These are phyloP conservation scores for Tringa solitaria DNA, from an alignment of 2,113 vertebrate genomes.

Conservation along the genomic window DNA sequence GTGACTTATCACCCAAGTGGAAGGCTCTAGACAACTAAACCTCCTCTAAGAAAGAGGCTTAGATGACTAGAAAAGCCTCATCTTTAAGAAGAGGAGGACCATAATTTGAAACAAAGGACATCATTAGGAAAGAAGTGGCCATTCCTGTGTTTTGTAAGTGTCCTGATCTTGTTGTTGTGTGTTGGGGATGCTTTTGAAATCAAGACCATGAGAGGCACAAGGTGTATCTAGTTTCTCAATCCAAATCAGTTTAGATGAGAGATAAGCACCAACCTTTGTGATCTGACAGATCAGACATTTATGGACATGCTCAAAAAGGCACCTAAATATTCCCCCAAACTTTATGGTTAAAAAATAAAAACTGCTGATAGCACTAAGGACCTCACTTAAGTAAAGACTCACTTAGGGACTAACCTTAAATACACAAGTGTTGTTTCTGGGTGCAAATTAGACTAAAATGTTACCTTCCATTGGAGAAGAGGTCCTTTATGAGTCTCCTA, in stretches of 20 bases:
- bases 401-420: background rate
- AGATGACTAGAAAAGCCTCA: background rate
- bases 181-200: slow-evolving; percentile 17
- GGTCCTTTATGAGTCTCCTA: background rate
- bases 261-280: background rate
- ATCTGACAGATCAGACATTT: background rate
- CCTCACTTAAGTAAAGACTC: background rate
- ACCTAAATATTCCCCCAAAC: background rate
- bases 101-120: background rate
- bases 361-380: background rate
- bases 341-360: background rate
- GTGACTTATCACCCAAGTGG: background rate
- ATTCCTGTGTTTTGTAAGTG: background rate
- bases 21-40: background rate
- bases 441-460: background rate
- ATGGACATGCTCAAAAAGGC: background rate
- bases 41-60: background rate
- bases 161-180: background rate
- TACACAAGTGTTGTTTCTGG: background rate
- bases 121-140: background rate
- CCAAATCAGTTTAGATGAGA: background rate
- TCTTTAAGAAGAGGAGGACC: background rate
- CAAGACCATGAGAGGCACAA: background rate
- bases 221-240: slow-evolving; percentile 24
- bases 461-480: background rate